Percentiles rank a stretch among this genome's conserved stretches.
These are phyloP conservation scores for Carcharodon carcharias DNA, from an alignment of 2,797 vertebrate species.

Conservation along the genomic window DNA sequence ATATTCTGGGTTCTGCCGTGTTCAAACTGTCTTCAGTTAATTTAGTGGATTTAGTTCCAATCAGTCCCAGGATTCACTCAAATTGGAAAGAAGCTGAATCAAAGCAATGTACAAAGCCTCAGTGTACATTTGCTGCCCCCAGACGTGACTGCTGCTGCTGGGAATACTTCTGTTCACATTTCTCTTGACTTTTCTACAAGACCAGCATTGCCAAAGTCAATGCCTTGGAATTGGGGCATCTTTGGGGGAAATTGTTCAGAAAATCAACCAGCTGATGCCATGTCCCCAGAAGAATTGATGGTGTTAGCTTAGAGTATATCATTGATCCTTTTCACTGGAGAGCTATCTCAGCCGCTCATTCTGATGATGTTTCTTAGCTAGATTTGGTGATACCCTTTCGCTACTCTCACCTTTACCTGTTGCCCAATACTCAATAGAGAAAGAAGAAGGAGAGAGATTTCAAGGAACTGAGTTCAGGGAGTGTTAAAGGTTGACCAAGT, in stretches of 20 bases:
- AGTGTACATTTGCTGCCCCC: background rate
- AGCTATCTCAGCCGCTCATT: background rate
- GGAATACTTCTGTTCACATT: background rate
- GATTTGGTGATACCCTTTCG: background rate
- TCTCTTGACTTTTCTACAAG: background rate
- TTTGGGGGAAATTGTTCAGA: background rate
- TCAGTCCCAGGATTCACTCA: too few species aligned
- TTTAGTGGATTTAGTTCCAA: background rate
- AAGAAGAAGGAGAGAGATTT: background rate
- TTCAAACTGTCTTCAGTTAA: background rate
- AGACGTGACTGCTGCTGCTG: background rate
- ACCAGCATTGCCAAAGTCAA: background rate
- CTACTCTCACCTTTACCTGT: background rate
- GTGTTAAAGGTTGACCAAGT: background rate
- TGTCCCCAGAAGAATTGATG: background rate
- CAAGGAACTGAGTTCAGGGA: background rate
- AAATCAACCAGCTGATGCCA: background rate
- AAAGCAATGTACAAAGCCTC: too few species aligned
- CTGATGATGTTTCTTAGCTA: background rate
- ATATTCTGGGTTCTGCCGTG: background rate
- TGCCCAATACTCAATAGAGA: background rate
- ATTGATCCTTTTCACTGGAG: background rate
- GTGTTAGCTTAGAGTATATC: background rate
- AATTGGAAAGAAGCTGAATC: too few species aligned
- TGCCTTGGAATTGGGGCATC: background rate